A percentile compares a stretch with the other conserved stretches of the same genome.
phyloP scores from a whole-genome alignment of 2,797 vertebrate genomes.

The Diglossa cyanea region DNA sequence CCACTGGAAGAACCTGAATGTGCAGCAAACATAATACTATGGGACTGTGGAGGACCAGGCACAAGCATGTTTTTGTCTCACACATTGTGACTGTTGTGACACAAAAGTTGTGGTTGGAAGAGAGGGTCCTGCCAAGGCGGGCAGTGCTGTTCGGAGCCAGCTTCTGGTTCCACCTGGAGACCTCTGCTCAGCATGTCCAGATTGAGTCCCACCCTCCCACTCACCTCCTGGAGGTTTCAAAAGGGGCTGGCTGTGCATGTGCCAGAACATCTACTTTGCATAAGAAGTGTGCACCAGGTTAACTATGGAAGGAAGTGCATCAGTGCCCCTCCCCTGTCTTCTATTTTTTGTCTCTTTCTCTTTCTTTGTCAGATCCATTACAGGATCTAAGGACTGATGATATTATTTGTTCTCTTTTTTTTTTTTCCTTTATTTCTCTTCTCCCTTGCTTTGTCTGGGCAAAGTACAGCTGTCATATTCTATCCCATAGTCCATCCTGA shows the following conservation, averaged over 20 bases:
- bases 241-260: neutral
- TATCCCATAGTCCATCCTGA: neutral
- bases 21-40: neutral
- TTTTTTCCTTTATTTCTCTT: neutral
- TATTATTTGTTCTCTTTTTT: neutral
- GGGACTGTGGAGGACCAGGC: neutral
- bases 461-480: neutral
- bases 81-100: neutral
- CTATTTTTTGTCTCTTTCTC: neutral
- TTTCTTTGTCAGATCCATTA: neutral
- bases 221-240: neutral
- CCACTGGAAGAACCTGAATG: rapidly evolving
- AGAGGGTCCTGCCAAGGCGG: neutral
- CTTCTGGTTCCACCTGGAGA: neutral
- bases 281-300: neutral
- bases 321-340: neutral
- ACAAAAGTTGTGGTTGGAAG: neutral
- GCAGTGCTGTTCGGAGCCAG: rapidly evolving
- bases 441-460: neutral
- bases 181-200: neutral
- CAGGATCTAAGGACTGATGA: neutral
- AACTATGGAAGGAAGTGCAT: neutral
- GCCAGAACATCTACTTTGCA: rapidly evolving
- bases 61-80: neutral
- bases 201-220: neutral